Evolutionary conservation across 1,140 invertebrate genomes (phyloP).

Genomic region (Diachasmimorpha longicaudata): DNA sequence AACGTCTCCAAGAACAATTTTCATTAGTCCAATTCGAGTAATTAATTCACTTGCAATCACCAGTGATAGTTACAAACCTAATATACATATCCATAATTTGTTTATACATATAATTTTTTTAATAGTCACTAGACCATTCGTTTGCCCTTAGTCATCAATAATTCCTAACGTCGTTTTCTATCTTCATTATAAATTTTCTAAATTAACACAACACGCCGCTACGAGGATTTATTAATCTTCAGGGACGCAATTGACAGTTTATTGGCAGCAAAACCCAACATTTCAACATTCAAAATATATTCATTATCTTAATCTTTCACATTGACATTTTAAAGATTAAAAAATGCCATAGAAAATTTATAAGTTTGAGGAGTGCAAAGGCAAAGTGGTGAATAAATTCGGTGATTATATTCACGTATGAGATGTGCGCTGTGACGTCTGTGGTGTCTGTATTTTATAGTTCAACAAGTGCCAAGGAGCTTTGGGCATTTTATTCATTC

Average conservation of each 20-base stretch:
- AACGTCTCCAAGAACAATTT: neutral
- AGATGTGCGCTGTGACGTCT: neutral
- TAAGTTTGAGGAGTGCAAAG: neutral
- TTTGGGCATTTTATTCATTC: neutral
- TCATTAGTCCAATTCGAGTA: neutral
- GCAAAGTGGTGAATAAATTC: slow-evolving; percentile 14
- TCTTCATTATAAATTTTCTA: neutral
- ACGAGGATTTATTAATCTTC: neutral
- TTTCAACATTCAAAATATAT: neutral
- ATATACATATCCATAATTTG: neutral
- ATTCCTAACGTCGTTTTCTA: neutral
- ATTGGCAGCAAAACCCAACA: neutral
- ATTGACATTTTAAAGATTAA: neutral
- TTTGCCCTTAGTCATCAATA: neutral
- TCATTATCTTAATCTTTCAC: neutral
- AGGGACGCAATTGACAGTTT: neutral
- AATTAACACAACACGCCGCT: neutral
- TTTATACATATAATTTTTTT: neutral
- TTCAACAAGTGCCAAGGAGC: neutral
- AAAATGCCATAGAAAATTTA: neutral
- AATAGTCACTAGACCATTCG: neutral
- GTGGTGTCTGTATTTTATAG: neutral
- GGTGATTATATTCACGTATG: neutral
- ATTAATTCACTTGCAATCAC: neutral
- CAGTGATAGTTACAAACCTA: neutral